These are phyloP conservation scores for Ooceraea biroi DNA, from an alignment of 1,140 invertebrate genomes.

Conservation along the genomic window DNA sequence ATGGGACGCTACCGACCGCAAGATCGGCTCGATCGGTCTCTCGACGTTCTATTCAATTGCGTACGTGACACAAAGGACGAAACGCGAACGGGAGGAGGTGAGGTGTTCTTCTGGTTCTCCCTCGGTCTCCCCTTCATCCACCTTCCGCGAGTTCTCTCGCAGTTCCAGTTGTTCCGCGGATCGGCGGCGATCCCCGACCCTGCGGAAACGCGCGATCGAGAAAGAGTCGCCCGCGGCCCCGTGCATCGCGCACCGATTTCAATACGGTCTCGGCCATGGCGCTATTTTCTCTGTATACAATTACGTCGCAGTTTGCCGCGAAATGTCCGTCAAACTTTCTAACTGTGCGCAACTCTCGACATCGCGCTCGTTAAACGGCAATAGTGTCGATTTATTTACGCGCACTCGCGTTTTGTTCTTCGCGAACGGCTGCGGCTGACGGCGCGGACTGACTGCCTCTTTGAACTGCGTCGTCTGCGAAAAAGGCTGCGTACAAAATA, in stretches of 20 bases:
- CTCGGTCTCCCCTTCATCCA: not conserved
- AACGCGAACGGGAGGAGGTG: constrained; percentile 1
- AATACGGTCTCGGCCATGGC: not conserved
- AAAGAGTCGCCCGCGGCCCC: not conserved
- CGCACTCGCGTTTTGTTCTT: constrained; percentile 45
- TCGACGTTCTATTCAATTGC: constrained; percentile 69
- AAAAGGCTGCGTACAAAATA: constrained; percentile 14
- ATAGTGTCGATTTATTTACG: constrained; percentile 49
- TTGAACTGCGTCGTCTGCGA: constrained; percentile 15
- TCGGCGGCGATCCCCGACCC: constrained; percentile 32
- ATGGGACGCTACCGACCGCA: constrained; percentile 67
- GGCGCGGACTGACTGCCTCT: constrained; percentile 24
- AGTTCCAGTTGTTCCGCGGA: constrained; percentile 30
- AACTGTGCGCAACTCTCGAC: constrained; percentile 32
- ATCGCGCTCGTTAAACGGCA: constrained; percentile 56
- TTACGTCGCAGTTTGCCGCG: constrained; percentile 55
- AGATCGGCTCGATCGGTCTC: constrained; percentile 72
- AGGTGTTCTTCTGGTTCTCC: constrained; percentile 15
- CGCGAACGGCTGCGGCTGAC: constrained; percentile 1
- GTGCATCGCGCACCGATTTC: constrained; percentile 30
- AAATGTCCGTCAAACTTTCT: constrained; percentile 48
- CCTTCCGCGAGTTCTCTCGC: not conserved
- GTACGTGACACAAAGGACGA: constrained; percentile 67
- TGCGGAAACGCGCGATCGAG: constrained; percentile 38
- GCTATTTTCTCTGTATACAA: constrained; percentile 62